Percentiles rank a stretch among this genome's conserved stretches.
Evolutionary conservation across 2,113 vertebrate species (phyloP).

Genomic region (Corynorhinus townsendii): DNA sequence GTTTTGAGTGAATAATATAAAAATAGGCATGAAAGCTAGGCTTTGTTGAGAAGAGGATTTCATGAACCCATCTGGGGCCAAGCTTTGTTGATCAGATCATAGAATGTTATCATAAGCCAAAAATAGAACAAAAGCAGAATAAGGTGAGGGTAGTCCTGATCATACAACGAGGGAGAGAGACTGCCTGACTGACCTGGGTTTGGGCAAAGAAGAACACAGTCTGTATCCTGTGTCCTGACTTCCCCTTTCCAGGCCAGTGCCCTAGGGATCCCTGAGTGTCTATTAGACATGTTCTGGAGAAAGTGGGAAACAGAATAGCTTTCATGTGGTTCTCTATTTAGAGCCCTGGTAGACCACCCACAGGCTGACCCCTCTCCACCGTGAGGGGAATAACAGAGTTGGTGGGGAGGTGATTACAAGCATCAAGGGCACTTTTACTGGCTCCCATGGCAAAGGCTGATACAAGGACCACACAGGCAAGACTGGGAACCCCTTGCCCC

Average conservation of each 20-base stretch:
- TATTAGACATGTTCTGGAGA: neutral
- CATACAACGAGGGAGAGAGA: neutral
- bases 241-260: neutral
- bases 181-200: neutral
- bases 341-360: neutral
- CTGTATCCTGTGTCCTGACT: neutral
- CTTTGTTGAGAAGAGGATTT: constrained; percentile 15
- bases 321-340: neutral
- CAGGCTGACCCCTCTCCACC: neutral
- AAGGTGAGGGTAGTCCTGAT: neutral
- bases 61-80: neutral
- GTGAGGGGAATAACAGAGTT: neutral
- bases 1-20: neutral
- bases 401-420: neutral
- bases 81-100: neutral
- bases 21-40: neutral
- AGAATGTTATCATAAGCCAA: neutral
- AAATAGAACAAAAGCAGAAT: neutral
- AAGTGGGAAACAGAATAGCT: neutral
- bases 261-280: too few relatives aligned
- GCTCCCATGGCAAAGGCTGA: neutral
- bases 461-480: neutral
- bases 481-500: accelerated
- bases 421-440: neutral
- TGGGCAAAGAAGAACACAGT: neutral